phyloP scores from a whole-genome alignment of 2,888 invertebrate genomes.

The Apodemia mormo region DNA sequence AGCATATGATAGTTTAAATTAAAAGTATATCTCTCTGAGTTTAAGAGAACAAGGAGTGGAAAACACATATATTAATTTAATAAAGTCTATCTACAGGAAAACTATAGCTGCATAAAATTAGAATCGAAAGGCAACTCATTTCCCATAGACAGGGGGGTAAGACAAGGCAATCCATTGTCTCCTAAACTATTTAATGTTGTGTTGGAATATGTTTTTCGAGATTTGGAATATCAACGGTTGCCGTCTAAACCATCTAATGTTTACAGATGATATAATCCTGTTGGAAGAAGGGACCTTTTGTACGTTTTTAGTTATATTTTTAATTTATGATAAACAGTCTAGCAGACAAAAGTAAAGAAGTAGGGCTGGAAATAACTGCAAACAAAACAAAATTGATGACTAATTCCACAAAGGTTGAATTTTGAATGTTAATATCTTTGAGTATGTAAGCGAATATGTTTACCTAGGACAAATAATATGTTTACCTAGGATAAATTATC shows the following conservation, averaged over 20 bases:
- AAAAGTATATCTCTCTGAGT: neutral
- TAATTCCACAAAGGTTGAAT: slow-evolving; percentile 29
- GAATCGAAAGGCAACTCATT: neutral
- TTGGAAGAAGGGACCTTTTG: slow-evolving; percentile 24
- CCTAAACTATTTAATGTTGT: slow-evolving; percentile 21
- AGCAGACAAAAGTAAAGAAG: slow-evolving; percentile 27
- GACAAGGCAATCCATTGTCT: slow-evolving; percentile 28
- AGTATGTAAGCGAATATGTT: slow-evolving; percentile 27
- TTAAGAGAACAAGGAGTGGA: neutral
- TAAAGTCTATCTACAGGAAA: neutral
- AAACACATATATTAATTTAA: neutral
- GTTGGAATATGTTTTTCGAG: slow-evolving; percentile 19
- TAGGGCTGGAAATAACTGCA: slow-evolving; percentile 29
- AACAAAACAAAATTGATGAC: slow-evolving; percentile 33
- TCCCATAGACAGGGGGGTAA: slow-evolving; percentile 24
- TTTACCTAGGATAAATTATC: slow-evolving; percentile 23
- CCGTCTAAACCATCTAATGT: slow-evolving; percentile 26
- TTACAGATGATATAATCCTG: slow-evolving; percentile 28
- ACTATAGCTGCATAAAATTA: neutral
- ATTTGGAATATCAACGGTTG: slow-evolving; percentile 22
- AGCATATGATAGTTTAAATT: neutral
- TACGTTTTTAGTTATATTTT: neutral
- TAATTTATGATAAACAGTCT: slow-evolving; percentile 25
- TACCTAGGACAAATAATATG: slow-evolving; percentile 30
- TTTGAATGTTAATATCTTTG: slow-evolving; percentile 28